Evolutionary conservation across 2,113 vertebrate genomes (phyloP).

Genomic region (Onychostruthus taczanowskii): DNA sequence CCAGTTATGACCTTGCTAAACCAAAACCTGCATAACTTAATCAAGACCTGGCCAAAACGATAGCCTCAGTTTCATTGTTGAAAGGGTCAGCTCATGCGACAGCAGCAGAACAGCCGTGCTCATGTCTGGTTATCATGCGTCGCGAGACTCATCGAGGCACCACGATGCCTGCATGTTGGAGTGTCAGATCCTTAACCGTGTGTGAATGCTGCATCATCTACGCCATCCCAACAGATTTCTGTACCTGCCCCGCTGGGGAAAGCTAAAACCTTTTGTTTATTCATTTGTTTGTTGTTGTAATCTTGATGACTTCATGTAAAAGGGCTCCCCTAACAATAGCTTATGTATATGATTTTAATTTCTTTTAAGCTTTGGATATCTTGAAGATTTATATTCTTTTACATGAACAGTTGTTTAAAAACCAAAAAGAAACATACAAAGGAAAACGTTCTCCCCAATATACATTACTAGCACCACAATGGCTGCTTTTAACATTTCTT

Average conservation of each 20-base stretch:
- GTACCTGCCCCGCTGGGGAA: conserved; percentile 63
- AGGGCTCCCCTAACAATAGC: conserved; percentile 72
- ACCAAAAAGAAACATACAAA: not conserved
- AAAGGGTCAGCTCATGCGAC: conserved; percentile 57
- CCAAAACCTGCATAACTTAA: conserved; percentile 71
- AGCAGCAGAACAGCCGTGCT: conserved; percentile 53
- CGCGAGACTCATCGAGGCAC: conserved; percentile 43
- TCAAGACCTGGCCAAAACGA: conserved; percentile 73
- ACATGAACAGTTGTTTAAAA: conserved; percentile 30
- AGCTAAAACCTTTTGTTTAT: not conserved
- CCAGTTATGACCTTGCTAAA: conserved; percentile 85
- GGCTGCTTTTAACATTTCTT: conserved; percentile 44
- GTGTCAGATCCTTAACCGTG: conserved; percentile 72
- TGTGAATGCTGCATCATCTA: conserved; percentile 78
- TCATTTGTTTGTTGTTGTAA: conserved; percentile 13
- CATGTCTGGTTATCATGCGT: not conserved
- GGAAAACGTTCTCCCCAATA: not conserved
- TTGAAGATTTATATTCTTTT: conserved; percentile 66
- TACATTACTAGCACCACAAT: conserved; percentile 15
- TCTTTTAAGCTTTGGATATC: conserved; percentile 63
- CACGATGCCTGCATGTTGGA: conserved; percentile 73
- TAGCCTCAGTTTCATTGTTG: conserved; percentile 62
- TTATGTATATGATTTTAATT: conserved; percentile 39
- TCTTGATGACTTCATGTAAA: conserved; percentile 67
- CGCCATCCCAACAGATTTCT: conserved; percentile 62